Evolutionary conservation across 2,888 invertebrate species (phyloP).

Genomic region (Acleris holmiana): DNA sequence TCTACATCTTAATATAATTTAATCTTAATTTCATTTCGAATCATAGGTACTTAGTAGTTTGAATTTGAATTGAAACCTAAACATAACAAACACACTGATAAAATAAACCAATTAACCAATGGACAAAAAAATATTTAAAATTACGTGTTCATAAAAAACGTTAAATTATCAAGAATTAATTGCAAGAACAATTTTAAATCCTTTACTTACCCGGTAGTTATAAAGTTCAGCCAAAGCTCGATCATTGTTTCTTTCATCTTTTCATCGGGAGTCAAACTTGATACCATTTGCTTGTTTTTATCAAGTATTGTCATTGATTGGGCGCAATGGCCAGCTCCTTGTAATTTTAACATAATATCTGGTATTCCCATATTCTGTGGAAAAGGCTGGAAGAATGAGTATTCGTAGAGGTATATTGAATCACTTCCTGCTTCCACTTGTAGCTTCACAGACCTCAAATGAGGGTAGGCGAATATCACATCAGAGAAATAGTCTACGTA

Average conservation of each 20-base stretch:
- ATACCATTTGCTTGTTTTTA: constrained; percentile 1
- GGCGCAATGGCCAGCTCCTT: constrained; percentile 54
- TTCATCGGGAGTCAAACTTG: constrained; percentile 20
- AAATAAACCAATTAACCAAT: too few species aligned
- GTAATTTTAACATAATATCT: constrained; percentile 47
- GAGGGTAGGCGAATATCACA: constrained; percentile 53
- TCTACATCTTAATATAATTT: too few species aligned
- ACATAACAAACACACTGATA: too few species aligned
- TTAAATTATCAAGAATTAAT: too few species aligned
- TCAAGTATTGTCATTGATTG: constrained; percentile 45
- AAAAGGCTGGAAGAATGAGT: constrained; percentile 44
- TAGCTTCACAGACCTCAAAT: constrained; percentile 48
- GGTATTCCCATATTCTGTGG: constrained; percentile 41
- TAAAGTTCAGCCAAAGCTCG: constrained; percentile 58
- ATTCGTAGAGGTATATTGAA: constrained; percentile 57
- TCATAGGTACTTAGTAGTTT: too few species aligned
- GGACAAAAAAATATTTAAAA: too few species aligned
- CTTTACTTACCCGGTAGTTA: constrained; percentile 51
- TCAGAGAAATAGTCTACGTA: constrained; percentile 63
- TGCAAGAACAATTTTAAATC: too few species aligned
- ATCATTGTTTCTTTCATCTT: constrained; percentile 48
- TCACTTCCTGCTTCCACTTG: constrained; percentile 50
- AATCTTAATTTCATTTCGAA: too few species aligned
- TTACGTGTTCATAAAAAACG: too few species aligned
- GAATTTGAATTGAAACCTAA: too few species aligned